Base-by-base conservation (phyloP, 2,888 invertebrate species). In the Leptothorax acervorum region DNA sequence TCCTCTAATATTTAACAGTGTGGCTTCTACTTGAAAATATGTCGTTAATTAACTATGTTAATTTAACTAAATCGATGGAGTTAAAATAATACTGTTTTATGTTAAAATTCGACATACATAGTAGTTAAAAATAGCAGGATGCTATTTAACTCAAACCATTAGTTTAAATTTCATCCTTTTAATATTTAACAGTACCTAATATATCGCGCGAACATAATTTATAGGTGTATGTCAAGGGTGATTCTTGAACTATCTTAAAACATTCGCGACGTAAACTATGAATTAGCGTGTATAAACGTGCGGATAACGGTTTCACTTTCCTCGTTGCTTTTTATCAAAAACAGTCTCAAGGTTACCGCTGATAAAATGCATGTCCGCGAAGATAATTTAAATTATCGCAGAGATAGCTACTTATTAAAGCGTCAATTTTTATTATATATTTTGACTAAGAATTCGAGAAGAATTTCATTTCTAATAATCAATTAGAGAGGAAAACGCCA, bases 121-220 rank as follows among this genome's bases (percentile, higher is more conserved):
- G 35, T 35, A 35, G 35, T 35, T 35, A 6, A 35, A 35, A 35
- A 35, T 35, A 35, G 6, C 35, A 35, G 0, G 35, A 35, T 35
- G 35, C 35, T 6, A 6, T 35, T 35, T 35, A 35, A 35, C 6
- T 35, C 35, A 0, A 35, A 35, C 5, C 35, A 35, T 35, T 35
- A 35, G 5, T 35, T 35, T 35, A 35, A 35, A 35, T 6, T 35
- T 35, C 6, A 35, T 35, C 35, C 35, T 35, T 35, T 35, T 35
- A 6, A 35, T 35, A 35, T 35, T 35, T 35, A 35, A 35, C 35
- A 35, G 35, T 6, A 35, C 23, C 23, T 23, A 23, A 35, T 57
- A 73, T 28, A 42, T 74, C 60, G 31, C 15, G 31, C 5, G 48
- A 74, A 48, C 9, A 8, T 48, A 45, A 62, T 74, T 62, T 60